These are phyloP conservation scores for Smutsia gigantea DNA, from an alignment of 2,797 vertebrate species.

Conservation along the genomic window DNA sequence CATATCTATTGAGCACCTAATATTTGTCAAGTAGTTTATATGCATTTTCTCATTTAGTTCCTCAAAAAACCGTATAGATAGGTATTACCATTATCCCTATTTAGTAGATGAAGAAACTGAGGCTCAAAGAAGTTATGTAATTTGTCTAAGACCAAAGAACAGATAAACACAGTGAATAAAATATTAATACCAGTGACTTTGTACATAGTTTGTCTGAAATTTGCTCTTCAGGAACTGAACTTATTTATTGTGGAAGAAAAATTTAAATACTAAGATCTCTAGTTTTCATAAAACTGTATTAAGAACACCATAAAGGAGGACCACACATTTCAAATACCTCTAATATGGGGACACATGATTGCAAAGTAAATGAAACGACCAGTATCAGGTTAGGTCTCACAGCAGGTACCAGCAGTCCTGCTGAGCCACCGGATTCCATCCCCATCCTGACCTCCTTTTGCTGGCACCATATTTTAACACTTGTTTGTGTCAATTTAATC, in stretches of 20 bases:
- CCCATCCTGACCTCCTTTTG: not conserved
- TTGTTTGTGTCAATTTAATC: not conserved
- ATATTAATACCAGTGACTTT: not conserved
- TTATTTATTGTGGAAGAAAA: not conserved
- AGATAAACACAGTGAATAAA: not conserved
- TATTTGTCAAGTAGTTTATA: not conserved
- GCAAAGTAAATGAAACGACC: not conserved
- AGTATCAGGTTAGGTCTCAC: not conserved
- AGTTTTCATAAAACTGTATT: not conserved
- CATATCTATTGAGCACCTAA: not conserved
- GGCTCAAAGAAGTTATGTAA: not conserved
- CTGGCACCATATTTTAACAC: not conserved
- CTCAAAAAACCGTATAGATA: not conserved
- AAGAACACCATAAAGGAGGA: not conserved
- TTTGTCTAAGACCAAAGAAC: not conserved
- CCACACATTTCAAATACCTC: not conserved
- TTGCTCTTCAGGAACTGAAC: not conserved
- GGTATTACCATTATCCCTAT: not conserved
- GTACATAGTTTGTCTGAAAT: not conserved
- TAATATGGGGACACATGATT: not conserved
- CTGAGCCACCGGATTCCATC: not conserved
- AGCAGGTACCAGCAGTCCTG: not conserved
- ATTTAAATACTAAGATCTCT: not conserved
- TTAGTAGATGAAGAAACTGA: not conserved
- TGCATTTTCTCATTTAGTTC: slow-evolving; percentile 12